Base-by-base conservation (phyloP, 2,888 invertebrate species). In the Tetropium fuscum region DNA sequence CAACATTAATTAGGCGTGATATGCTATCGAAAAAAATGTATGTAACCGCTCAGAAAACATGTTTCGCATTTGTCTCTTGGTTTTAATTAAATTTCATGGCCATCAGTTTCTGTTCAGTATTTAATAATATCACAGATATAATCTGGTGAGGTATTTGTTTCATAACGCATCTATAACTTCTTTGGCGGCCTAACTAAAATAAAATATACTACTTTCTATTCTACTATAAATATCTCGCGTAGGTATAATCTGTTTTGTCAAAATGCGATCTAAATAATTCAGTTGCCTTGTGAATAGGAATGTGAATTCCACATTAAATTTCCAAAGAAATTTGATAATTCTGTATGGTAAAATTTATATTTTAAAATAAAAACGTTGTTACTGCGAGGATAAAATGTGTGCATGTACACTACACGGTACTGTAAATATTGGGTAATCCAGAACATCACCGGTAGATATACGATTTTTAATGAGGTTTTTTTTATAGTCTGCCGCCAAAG, bases 381-480 rank as follows among this genome's bases (percentile, higher is more conserved):
- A 16, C 51, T n/a, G n/a, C 25, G 6, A 13, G 40, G 40, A 51
- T 40, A 51, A 51, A 10, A 16, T 40, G 22, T 34, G 34, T 34
- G 38, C 22, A 22, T 36, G 27, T 38, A 54, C n/a, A n/a, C n/a
- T n/a, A n/a, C 45, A 18, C 10, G 36, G 48, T 49, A 48, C 36
- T 41, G 48, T 59, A 53, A 57, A 57, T 55, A 53, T 60, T 40
- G 45, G 30, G 36, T 44, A 51, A 58, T 45, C 58, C 47, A 43
- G 44, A 53, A 60, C 49, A 54, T 49, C 43, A 60, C 45, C 54
- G 34, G 45, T 36, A 67, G 66, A 69, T 71, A 66, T 63, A 66
- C 64, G 67, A 69, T 60, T 69, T 68, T 68, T 70, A 70, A 71
- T 70, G 70, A 70, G 70, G 63, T 70, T 73, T 67, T n/a, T 70